Evolutionary conservation across 2,888 invertebrate species (phyloP).

Genomic region (Barypeithes pellucidus): DNA sequence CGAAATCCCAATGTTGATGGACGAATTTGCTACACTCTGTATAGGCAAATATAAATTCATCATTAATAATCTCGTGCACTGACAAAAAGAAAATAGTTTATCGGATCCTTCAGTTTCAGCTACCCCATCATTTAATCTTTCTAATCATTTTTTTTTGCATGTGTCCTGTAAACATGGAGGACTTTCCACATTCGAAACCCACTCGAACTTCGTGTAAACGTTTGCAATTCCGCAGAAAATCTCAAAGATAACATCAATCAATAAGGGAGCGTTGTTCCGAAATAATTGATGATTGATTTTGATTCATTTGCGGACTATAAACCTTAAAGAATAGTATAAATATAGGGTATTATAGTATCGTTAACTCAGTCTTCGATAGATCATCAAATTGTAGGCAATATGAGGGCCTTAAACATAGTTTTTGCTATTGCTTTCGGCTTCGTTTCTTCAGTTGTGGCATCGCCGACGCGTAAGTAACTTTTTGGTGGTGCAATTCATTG

Average conservation of each 20-base stretch:
- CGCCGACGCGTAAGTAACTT: neutral
- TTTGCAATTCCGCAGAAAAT: neutral
- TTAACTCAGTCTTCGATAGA: neutral
- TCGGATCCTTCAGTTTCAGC: no score
- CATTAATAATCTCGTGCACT: no score
- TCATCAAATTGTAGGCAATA: neutral
- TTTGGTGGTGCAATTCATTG: no score
- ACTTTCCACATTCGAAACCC: no score
- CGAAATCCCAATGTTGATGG: no score
- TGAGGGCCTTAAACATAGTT: conserved; percentile 11
- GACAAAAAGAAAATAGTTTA: no score
- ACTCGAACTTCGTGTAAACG: neutral
- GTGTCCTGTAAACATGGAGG: no score
- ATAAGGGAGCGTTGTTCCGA: neutral
- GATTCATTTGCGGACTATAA: neutral
- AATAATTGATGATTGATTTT: no score
- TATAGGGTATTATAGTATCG: neutral
- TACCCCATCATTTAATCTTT: no score
- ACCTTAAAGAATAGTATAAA: neutral
- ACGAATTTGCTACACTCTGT: no score
- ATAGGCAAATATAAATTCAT: no score
- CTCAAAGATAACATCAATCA: neutral
- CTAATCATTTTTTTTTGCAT: no score
- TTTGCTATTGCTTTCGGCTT: conserved; percentile 11
- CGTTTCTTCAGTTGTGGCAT: neutral